These are phyloP conservation scores for Meloidogyne chitwoodi DNA, from an alignment of 1,140 invertebrate genomes.

Conservation along the genomic window DNA sequence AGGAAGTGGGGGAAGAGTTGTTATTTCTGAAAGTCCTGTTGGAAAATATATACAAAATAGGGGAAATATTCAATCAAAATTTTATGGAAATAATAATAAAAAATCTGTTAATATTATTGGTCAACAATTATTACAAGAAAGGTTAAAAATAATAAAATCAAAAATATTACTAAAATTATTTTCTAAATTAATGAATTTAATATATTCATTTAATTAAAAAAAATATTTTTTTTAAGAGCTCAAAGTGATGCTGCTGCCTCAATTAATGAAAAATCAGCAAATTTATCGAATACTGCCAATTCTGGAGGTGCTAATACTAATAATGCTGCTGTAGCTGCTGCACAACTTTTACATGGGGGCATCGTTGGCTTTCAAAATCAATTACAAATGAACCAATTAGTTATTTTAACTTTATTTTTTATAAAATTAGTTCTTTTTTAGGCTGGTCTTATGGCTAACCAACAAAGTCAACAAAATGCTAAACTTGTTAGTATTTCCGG, in stretches of 20 bases:
- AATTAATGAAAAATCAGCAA: not conserved
- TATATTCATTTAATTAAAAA: no score
- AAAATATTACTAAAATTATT: no score
- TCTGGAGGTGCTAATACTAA: not conserved
- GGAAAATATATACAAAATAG: not conserved
- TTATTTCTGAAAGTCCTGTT: not conserved
- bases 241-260: conserved; percentile 13
- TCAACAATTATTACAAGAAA: conserved; percentile 1
- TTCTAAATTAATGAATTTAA: no score
- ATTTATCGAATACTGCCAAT: not conserved
- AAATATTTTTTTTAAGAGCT: not conserved
- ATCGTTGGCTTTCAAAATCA: conserved; percentile 6
- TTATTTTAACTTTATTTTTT: not conserved
- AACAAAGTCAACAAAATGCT: conserved; percentile 8
- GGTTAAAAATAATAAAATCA: not conserved
- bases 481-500: not conserved
- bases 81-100: not conserved
- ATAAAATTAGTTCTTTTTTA: not conserved
- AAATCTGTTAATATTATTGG: conserved; percentile 1
- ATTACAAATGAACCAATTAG: conserved; percentile 19
- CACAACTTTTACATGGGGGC: conserved; percentile 1
- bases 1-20: not conserved
- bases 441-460: conserved; percentile 15
- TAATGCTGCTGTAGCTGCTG: not conserved
- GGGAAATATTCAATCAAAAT: not conserved